Conservation (phyloP, 2,888 invertebrate species). For the Dastarcus helophoroides region DNA sequence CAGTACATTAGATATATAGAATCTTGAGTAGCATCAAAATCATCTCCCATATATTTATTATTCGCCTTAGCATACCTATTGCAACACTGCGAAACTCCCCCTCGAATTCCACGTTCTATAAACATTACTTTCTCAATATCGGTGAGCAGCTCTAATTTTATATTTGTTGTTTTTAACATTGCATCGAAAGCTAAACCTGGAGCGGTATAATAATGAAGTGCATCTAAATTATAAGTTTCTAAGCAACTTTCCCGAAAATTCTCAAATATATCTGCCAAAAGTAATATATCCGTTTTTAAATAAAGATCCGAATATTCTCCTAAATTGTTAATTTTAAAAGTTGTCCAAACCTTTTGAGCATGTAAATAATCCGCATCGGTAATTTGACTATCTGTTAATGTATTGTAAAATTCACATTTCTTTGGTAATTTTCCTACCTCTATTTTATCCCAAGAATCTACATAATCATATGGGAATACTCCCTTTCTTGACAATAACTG, state of each 20-base stretch:
- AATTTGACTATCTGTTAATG: constrained; percentile 14
- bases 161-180: constrained; percentile 24
- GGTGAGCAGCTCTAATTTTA: constrained; percentile 24
- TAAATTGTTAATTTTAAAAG: constrained; percentile 20
- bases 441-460: constrained; percentile 14
- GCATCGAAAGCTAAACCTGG: constrained; percentile 28
- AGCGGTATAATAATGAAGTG: constrained; percentile 25
- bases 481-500: constrained; percentile 19
- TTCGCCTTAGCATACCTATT: constrained; percentile 23
- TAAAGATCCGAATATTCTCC: constrained; percentile 22
- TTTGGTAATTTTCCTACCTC: constrained; percentile 14
- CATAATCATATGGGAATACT: constrained; percentile 26
- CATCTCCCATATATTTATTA: constrained; percentile 25
- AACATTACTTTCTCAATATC: no score
- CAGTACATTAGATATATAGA: constrained; percentile 20
- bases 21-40: constrained; percentile 18
- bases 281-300: constrained; percentile 14
- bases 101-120: constrained; percentile 22
- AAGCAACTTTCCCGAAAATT: constrained; percentile 13
- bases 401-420: constrained; percentile 17
- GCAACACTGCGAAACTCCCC: constrained; percentile 22
- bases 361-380: constrained; percentile 21
- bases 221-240: constrained; percentile 20
- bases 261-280: constrained; percentile 13
- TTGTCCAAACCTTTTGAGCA: constrained; percentile 23